Evolutionary conservation across 1,140 invertebrate genomes (phyloP), one percentile per base, ranked within the genome.

Genomic region (Pteromalus puparum): DNA sequence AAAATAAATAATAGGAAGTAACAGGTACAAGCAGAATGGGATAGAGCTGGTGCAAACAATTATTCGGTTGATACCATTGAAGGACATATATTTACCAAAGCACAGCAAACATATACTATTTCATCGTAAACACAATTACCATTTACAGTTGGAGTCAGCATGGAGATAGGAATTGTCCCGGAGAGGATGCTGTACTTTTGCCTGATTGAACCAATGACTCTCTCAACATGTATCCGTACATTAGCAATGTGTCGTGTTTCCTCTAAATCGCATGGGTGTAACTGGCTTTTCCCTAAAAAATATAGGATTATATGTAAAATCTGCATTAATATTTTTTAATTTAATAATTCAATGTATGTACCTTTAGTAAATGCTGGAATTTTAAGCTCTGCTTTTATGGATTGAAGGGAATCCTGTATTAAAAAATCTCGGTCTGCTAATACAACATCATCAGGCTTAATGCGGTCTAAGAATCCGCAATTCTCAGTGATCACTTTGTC

Each of bases 401-500:
- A 18, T 1, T 53, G 3, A 24, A n/a, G n/a, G n/a, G 48, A 77
- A 34, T 88, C 87, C 28, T 68, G 38, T 30, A 89, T 87, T n/a
- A 83, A 82, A 82, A 90, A 90, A 18, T 88, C 89, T 21, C 86
- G 79, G 67, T 87, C 83, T 30, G 86, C 79, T 28, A 87, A 68
- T 12, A 87, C 38, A 26, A 77, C 87, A 84, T 90, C 87, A 46
- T 85, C 87, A 76, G 87, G 87, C 24, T 77, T 13, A 53, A 90
- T 53, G n/a, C 75, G 76, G 76, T 89, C 70, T 12, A 91, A 80
- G 68, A 89, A 85, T 18, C 87, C 88, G 74, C 61, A 87, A 18
- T 86, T 53, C 85, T 88, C 74, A 26, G 86, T 87, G 28, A 90
- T 88, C 30, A 21, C 26, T 73, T 87, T 86, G 74, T 90, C 89